Percentiles rank a stretch among this genome's conserved stretches.
Evolutionary conservation across 2,888 invertebrate species (phyloP).

Genomic region (Catocala nupta): DNA sequence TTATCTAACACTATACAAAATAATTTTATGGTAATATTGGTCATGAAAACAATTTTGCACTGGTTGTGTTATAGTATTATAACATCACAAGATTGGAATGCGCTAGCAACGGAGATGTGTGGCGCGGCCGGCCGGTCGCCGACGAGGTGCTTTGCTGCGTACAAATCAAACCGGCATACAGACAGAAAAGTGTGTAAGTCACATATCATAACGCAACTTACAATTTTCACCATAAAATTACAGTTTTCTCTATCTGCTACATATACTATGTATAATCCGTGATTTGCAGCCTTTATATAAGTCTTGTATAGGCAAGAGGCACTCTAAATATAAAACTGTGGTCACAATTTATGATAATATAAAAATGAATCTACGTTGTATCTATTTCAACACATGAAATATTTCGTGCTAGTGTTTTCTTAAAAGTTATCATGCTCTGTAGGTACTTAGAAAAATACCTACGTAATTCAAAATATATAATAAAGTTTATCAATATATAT

Average conservation of each 20-base stretch:
- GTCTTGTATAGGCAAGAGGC: conserved; percentile 89
- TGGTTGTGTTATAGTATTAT: conserved; percentile 50
- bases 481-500: conserved; percentile 51
- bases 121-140: conserved; percentile 8
- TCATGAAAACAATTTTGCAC: conserved; percentile 73
- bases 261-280: conserved; percentile 86
- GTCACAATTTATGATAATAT: conserved; percentile 85
- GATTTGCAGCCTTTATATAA: conserved; percentile 88
- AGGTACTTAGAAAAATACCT: conserved; percentile 71
- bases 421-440: conserved; percentile 74
- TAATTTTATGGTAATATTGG: conserved; percentile 74
- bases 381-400: conserved; percentile 79
- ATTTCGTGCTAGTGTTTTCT: conserved; percentile 81
- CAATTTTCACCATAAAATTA: conserved; percentile 88
- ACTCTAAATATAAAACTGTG: conserved; percentile 89
- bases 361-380: conserved; percentile 82
- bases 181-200: conserved; percentile 62
- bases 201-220: conserved; percentile 88
- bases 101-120: conserved; percentile 72
- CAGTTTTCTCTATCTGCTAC: conserved; percentile 81
- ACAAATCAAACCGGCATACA: conserved; percentile 43
- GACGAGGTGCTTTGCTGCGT: conserved; percentile 33
- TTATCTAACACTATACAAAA: conserved; percentile 73
- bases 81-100: conserved; percentile 77
- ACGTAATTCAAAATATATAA: conserved; percentile 60